Conservation (phyloP, 2,797 vertebrate species). For the Manis javanica region DNA sequence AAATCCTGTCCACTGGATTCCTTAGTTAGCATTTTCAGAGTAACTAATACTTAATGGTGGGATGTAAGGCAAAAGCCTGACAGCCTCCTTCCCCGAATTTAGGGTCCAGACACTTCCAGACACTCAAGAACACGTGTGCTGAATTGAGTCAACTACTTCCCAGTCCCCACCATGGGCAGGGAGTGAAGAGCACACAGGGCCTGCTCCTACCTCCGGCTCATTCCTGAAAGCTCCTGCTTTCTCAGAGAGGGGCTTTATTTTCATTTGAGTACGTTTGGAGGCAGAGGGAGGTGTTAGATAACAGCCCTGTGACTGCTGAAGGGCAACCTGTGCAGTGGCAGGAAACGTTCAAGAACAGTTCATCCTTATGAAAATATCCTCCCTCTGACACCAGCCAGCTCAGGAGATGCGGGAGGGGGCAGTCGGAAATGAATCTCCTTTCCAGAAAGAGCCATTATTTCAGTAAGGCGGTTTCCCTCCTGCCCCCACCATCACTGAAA, state of each 20-base stretch:
- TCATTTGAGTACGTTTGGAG: neutral
- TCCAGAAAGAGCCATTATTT: conserved; percentile 9
- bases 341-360: conserved; percentile 64
- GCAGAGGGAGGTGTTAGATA: neutral
- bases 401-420: neutral
- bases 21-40: neutral
- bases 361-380: conserved; percentile 74
- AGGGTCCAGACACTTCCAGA: neutral
- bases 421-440: conserved; percentile 28
- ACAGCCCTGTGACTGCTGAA: neutral
- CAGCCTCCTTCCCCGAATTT: neutral
- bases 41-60: neutral
- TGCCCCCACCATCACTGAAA: neutral
- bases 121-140: neutral
- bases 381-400: conserved; percentile 35
- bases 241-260: conserved; percentile 31
- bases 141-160: neutral
- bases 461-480: neutral
- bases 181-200: neutral
- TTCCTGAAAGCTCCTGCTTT: neutral
- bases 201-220: neutral
- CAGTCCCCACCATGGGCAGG: neutral
- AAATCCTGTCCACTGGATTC: neutral
- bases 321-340: conserved; percentile 45
- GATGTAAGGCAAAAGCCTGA: neutral